Conservation (phyloP, 2,888 invertebrate genomes). For the Celastrina argiolus region DNA sequence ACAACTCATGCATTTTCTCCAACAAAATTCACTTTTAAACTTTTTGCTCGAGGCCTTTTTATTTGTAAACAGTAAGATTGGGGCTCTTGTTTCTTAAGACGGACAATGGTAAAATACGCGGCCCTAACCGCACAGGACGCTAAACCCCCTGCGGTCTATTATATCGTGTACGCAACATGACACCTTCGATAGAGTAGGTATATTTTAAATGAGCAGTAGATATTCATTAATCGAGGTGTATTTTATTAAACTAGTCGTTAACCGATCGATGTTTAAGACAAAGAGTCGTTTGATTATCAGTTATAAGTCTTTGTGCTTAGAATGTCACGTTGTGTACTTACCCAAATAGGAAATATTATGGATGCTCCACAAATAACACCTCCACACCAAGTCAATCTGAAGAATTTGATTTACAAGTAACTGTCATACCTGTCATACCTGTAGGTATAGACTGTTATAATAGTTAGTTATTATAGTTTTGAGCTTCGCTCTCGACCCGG, state of each 20-base stretch:
- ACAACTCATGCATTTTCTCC: constrained; percentile 19
- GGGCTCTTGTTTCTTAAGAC: constrained; percentile 16
- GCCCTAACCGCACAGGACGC: constrained; percentile 16
- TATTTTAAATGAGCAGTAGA: background rate
- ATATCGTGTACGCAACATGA: background rate
- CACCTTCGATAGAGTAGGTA: background rate
- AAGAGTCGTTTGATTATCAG: no score
- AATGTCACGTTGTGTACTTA: no score
- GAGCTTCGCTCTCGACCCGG: no score
- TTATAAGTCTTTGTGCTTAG: no score
- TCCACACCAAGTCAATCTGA: no score
- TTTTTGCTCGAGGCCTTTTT: constrained; percentile 13
- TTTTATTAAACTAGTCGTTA: background rate
- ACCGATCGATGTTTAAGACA: background rate
- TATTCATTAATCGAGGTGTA: background rate
- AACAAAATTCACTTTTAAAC: constrained; percentile 19
- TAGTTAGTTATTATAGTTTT: no score
- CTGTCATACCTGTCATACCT: no score
- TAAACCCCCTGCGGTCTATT: background rate
- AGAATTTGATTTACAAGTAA: no score
- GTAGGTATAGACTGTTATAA: no score
- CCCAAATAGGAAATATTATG: no score
- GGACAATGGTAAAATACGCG: constrained; percentile 4
- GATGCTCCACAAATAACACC: no score
- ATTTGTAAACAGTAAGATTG: constrained; percentile 12